Conservation (phyloP, 1,140 invertebrate genomes). For the Cydia amplana region DNA sequence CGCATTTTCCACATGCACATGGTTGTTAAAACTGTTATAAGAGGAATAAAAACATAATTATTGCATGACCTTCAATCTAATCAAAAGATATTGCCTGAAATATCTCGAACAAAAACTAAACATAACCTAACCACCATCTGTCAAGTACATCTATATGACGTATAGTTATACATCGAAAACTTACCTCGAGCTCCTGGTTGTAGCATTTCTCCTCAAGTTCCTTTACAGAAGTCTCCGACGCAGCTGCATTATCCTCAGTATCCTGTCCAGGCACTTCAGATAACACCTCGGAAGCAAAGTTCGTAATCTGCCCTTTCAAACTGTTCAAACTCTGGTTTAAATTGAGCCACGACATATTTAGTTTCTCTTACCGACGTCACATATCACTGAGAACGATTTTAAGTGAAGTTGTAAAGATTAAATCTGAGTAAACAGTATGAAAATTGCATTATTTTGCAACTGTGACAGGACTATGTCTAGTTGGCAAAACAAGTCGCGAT, state of each 20-base stretch:
- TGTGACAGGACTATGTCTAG: constrained; percentile 74
- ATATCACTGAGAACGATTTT: constrained; percentile 56
- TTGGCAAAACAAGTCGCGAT: constrained; percentile 75
- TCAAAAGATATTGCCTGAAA: constrained; percentile 36
- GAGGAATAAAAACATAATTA: constrained; percentile 15
- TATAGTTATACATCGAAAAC: constrained; percentile 49
- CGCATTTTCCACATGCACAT: not conserved
- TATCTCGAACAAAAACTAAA: constrained; percentile 43
- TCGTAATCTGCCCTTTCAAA: constrained; percentile 88
- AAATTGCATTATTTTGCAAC: constrained; percentile 74
- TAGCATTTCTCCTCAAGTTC: constrained; percentile 82
- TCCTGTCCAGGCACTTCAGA: constrained; percentile 81
- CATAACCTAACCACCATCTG: constrained; percentile 68
- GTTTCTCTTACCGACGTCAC: constrained; percentile 44
- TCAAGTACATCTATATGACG: constrained; percentile 47
- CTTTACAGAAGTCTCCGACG: constrained; percentile 73
- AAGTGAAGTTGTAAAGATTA: constrained; percentile 48
- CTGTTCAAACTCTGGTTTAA: constrained; percentile 85
- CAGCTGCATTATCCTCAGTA: constrained; percentile 71
- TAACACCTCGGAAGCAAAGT: constrained; percentile 87
- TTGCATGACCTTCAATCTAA: constrained; percentile 14
- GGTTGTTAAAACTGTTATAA: not conserved
- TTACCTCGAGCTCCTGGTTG: constrained; percentile 83
- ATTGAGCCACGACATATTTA: constrained; percentile 88
- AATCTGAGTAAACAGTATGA: constrained; percentile 72